Evolutionary conservation across 2,113 vertebrate species (phyloP), one percentile per base, ranked within the genome.

Genomic region (Osmerus mordax): DNA sequence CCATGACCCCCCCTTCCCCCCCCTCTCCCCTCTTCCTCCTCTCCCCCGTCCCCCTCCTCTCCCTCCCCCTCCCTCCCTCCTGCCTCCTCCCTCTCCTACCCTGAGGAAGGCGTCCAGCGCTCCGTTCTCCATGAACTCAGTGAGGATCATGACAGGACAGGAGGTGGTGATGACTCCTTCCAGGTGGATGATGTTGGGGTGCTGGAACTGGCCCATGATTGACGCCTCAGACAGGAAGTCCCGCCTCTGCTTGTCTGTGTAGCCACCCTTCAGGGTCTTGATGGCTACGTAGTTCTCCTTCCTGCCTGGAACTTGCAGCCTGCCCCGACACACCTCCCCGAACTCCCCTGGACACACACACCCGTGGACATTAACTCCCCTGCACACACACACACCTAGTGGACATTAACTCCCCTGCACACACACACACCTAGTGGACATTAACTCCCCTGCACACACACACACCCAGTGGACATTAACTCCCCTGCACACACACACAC

Each of bases 61-160:
- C 19, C 15, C 65, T 18, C 65, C n/a, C 47, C 12, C n/a, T 15
- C 19, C 9, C 18, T 15, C 47, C 14, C 16, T 0, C 9, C 3
- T n/a, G n/a, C 13, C 12, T 4, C 55, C 92, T 85, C 73, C 94
- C 94, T 81, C n/a, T n/a, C n/a, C 19, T 18, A 58, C 55, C 55
- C 55, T 58, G 7, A 96, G 91, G 86, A 96, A 96, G 51, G 94
- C 94, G 77, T 96, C 95, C 0, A n/a, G 90, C 0, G 95, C 94
- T 0, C 95, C 94, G 67, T n/a, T 96, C 87, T 95, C 95, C 95
- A 96, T 96, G 91, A n/a, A 95, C 81, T 96, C 95, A n/a, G 95
- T 95, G 79, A 86, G 78, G 23, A 86, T 84, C 82, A 86, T 84
- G 62, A 47, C 16, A 2, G 59, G n/a, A n/a, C n/a, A 84, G 94